phyloP scores from a whole-genome alignment of 2,113 vertebrate species.

The Puffinus mauretanicus region DNA sequence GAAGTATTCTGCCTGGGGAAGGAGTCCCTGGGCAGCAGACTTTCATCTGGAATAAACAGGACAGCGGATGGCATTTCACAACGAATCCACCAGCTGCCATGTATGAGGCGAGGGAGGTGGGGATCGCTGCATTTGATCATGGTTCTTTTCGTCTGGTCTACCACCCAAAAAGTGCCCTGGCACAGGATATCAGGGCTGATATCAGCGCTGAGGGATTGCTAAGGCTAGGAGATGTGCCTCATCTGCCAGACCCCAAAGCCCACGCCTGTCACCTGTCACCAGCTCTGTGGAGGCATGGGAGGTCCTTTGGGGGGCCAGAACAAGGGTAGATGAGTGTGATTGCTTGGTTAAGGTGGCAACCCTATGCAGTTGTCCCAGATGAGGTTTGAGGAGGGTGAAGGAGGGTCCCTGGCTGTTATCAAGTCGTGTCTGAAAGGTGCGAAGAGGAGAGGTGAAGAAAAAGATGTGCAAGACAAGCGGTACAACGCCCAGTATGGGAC shows the following conservation, averaged over 20 bases:
- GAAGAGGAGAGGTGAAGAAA: neutral
- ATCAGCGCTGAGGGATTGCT: neutral
- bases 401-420: neutral
- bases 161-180: neutral
- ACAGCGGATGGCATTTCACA: neutral
- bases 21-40: neutral
- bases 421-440: neutral
- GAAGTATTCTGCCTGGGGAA: neutral
- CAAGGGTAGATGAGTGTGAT: neutral
- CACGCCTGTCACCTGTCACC: neutral
- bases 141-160: neutral
- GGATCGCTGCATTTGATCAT: neutral
- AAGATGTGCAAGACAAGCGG: neutral
- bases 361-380: neutral
- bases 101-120: neutral
- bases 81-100: neutral
- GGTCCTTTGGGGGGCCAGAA: neutral
- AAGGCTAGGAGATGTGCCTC: neutral
- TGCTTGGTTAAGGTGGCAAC: neutral
- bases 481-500: fast-evolving
- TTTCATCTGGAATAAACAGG: conserved; percentile 4
- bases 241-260: neutral
- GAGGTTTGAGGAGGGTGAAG: neutral
- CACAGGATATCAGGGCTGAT: neutral
- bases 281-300: neutral